These are phyloP conservation scores for Ctena decussata DNA, from an alignment of 2,888 invertebrate genomes.

Conservation along the genomic window DNA sequence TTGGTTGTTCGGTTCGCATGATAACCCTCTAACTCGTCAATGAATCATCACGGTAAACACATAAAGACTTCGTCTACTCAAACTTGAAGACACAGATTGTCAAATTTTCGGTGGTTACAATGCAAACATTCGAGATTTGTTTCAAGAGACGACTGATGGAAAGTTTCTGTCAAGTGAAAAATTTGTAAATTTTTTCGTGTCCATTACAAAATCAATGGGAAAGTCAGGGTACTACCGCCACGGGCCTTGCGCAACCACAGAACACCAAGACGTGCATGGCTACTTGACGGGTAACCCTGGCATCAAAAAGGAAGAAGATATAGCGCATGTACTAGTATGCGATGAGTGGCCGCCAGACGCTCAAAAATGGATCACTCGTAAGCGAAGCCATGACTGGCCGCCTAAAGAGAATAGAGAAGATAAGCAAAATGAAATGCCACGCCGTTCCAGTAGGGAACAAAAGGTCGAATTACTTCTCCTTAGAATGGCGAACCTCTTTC, in stretches of 20 bases:
- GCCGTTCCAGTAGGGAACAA: too few relatives aligned
- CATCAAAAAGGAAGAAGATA: background rate
- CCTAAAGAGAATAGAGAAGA: too few relatives aligned
- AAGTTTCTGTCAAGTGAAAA: slow-evolving; percentile 15
- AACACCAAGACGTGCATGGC: background rate
- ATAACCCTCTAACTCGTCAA: too few relatives aligned
- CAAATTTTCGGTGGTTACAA: background rate
- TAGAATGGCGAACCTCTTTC: too few relatives aligned
- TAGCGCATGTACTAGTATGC: slow-evolving; percentile 13
- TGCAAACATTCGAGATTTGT: background rate
- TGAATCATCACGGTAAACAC: too few relatives aligned
- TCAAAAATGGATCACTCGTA: too few relatives aligned
- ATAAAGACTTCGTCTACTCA: too few relatives aligned
- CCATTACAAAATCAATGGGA: background rate
- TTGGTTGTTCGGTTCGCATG: too few relatives aligned
- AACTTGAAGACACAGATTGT: background rate
- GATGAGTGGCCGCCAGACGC: slow-evolving; percentile 13
- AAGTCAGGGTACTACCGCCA: background rate
- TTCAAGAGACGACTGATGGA: background rate
- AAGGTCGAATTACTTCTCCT: too few relatives aligned
- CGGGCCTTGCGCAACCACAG: background rate
- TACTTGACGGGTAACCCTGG: background rate
- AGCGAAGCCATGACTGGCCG: too few relatives aligned
- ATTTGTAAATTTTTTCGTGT: slow-evolving; percentile 8
- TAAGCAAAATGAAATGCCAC: too few relatives aligned